These are phyloP conservation scores for Poecilia wingei DNA, from an alignment of 2,797 vertebrate species.

Conservation along the genomic window DNA sequence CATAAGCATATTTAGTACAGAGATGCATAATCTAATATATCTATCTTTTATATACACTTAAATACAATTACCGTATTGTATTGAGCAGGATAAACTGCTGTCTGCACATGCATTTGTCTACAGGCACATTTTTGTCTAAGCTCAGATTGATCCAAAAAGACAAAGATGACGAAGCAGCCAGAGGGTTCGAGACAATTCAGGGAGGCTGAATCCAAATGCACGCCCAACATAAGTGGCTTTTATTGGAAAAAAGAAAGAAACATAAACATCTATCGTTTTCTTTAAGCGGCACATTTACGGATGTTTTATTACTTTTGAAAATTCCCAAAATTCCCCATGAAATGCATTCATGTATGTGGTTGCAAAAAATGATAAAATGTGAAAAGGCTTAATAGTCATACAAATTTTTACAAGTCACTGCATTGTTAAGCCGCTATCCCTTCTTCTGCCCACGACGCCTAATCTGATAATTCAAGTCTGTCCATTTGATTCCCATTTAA, in stretches of 20 bases:
- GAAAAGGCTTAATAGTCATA: not conserved
- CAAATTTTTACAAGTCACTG: not conserved
- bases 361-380: not conserved
- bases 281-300: no score
- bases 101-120: no score
- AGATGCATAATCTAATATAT: no score
- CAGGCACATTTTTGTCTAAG: no score
- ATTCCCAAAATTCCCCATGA: not conserved
- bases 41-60: no score
- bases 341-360: not conserved
- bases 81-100: no score
- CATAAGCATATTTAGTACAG: no score
- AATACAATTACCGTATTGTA: no score
- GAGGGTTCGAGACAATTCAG: not conserved
- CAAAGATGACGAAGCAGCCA: not conserved
- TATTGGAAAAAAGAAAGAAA: not conserved
- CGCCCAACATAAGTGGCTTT: not conserved
- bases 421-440: not conserved
- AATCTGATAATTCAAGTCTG: not conserved
- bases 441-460: not conserved
- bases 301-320: no score
- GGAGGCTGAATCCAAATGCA: not conserved
- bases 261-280: no score
- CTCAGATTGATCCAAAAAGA: not conserved
- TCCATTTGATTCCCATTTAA: slow-evolving; percentile 37